These are phyloP conservation scores for Chelonus insularis DNA, from an alignment of 1,140 invertebrate species.

Conservation along the genomic window DNA sequence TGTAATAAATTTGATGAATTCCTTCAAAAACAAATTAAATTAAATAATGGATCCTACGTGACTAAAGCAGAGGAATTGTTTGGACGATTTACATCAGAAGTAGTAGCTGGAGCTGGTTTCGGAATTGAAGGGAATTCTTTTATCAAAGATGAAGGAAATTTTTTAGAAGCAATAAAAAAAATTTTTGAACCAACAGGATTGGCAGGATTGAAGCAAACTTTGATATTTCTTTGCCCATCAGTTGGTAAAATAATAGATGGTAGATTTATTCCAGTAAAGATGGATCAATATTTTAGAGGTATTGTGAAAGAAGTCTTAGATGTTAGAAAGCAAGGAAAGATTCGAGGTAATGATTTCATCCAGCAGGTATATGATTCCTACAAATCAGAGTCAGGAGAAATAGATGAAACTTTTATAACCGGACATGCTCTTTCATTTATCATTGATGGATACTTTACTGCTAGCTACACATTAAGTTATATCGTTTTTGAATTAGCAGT, in stretches of 20 bases:
- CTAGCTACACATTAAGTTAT: conserved; percentile 48
- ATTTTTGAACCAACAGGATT: conserved; percentile 28
- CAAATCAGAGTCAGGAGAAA: conserved; percentile 29
- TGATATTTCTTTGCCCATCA: conserved; percentile 14
- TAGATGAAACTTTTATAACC: conserved; percentile 25
- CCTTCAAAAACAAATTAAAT: conserved; percentile 19
- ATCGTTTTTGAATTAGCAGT: conserved; percentile 43
- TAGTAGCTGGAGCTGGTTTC: conserved; percentile 58
- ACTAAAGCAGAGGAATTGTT: conserved; percentile 46
- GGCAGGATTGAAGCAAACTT: background rate
- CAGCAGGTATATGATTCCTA: conserved; percentile 33
- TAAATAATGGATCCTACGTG: conserved; percentile 17
- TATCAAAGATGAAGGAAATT: conserved; percentile 18
- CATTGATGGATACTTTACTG: conserved; percentile 61
- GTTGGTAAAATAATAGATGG: conserved; percentile 4
- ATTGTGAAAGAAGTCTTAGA: conserved; percentile 19
- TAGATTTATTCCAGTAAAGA: conserved; percentile 10
- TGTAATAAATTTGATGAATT: conserved; percentile 29
- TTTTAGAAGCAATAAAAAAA: conserved; percentile 30
- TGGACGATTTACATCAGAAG: conserved; percentile 56
- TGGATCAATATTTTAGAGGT: conserved; percentile 25
- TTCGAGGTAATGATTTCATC: conserved; percentile 37
- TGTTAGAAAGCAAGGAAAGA: conserved; percentile 4
- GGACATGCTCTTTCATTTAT: conserved; percentile 40
- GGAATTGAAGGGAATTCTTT: conserved; percentile 48